Evolutionary conservation across 37 sponge, comb jelly and placozoan species (phyloP), one percentile per base, ranked within the genome.

Genomic region (Geodia barretti): DNA sequence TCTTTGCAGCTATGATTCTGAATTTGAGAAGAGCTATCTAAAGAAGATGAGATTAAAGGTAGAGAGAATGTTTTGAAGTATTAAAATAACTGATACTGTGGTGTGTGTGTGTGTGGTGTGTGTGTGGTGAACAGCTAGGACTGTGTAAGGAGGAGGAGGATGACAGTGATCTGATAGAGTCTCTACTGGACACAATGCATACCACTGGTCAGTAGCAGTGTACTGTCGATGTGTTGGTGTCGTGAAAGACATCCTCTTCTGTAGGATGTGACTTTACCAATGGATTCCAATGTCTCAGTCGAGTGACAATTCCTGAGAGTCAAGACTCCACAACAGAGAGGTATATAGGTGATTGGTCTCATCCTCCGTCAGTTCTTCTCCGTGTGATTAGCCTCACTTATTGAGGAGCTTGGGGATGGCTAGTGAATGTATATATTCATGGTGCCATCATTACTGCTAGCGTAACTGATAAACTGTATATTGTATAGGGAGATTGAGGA

Each of bases 241-340:
- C n/a, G n/a, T n/a, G n/a, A n/a, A n/a, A n/a, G n/a, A n/a, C 20
- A 31, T 73, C 0, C 35, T 79, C 29, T 34, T 70, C 25, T 54
- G 26, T 35, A 91, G 92, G 89, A 4, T 88, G 89, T 75, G 95
- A 94, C 73, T 94, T 94, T 47, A 94, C 95, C 0, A 94, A 94
- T 79, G 85, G 86, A 33, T 91, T 94, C 79, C 72, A 72, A 33
- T 39, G 66, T 41, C 82, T 92, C 24, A 63, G 43, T 41, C 20
- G 60, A 0, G 30, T 87, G 1, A 2, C 33, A 1, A 35, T 92
- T 0, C 77, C 88, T 25, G 72, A 29, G n/a, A n/a, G n/a, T n/a
- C n/a, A n/a, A n/a, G n/a, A n/a, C n/a, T n/a, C n/a, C n/a, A n/a
- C n/a, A n/a, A n/a, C n/a, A n/a, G n/a, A n/a, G n/a, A n/a, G n/a